phyloP scores from a whole-genome alignment of 2,797 vertebrate genomes.

The Microchirus variegatus region DNA sequence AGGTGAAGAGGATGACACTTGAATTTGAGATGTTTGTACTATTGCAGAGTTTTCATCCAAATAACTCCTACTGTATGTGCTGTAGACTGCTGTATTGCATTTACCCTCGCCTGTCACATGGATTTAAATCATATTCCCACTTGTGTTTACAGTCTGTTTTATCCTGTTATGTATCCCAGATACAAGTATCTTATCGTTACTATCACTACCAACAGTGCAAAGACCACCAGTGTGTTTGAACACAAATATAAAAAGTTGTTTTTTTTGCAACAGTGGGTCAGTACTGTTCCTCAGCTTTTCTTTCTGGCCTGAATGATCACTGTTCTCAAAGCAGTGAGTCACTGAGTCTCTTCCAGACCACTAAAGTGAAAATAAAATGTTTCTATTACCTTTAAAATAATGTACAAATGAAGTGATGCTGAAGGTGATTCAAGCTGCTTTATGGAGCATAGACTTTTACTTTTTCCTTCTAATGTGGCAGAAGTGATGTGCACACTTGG shows the following conservation, averaged over 20 bases:
- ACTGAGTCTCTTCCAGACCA: neutral
- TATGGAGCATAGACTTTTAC: slow-evolving; percentile 1
- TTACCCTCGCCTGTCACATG: too few species aligned
- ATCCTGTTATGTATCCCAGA: slow-evolving; percentile 20
- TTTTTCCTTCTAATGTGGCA: slow-evolving; percentile 4
- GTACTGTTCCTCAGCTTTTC: too few species aligned
- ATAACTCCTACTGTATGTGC: too few species aligned
- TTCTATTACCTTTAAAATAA: slow-evolving; percentile 13
- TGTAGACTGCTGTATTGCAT: too few species aligned
- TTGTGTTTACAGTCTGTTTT: slow-evolving; percentile 11
- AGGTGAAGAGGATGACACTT: too few species aligned
- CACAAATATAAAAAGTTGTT: too few species aligned
- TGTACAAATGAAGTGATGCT: slow-evolving; percentile 7
- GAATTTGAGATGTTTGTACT: too few species aligned
- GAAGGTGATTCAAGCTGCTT: slow-evolving; percentile 9
- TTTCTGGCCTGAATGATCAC: too few species aligned
- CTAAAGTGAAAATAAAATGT: slow-evolving; percentile 2
- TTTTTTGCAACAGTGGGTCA: too few species aligned
- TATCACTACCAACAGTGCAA: slow-evolving; percentile 11
- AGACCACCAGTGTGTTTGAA: neutral
- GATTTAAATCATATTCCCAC: too few species aligned
- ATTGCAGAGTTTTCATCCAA: too few species aligned
- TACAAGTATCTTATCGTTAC: slow-evolving; percentile 15
- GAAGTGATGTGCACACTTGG: neutral
- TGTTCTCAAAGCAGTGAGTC: neutral